Base-by-base conservation (phyloP, 2,888 invertebrate genomes). In the Cacoxenus indagator region DNA sequence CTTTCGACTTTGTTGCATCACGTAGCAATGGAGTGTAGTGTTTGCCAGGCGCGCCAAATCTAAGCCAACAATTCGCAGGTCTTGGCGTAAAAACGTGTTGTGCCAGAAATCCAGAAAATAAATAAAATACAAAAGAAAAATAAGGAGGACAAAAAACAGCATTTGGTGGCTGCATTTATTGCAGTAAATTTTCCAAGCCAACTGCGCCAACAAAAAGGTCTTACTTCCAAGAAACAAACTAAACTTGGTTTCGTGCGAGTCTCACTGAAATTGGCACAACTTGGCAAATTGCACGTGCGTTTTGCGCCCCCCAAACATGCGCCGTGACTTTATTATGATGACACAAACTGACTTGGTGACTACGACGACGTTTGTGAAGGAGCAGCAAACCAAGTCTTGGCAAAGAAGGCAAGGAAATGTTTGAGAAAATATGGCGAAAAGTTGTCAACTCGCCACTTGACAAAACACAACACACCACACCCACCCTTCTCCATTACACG, bases 241-340 rank as follows among this genome's bases (percentile, higher is more conserved):
- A 45, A 3, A 11, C 11, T 11, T 37, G 6, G 37, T 8, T 5
- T 37, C 2, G 51, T 51, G 5, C 19, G 24, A 54, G 54, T 54
- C 54, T 22, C 24, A 37, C 37, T 51, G 29, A 69, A 69, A 69
- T 67, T 54, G 69, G 62, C 71, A 71, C 66, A 71, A 69, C 69
- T 71, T 67, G 67, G 69, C 67, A 71, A 71, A 69, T 71, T 71
- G 67, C 71, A 71, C 71, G 71, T 69, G 71, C 71, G 65, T 67
- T 71, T 68, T 29, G 64, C 43, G 24, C 31, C 43, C 9, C 11
- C 64, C n/a, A 43, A 43, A 29, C 27, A 29, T n/a, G 29, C 59
- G 48, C 17, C 48, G 17, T 6, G 48, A 48, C n/a, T n/a, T n/a
- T n/a, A 37, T 37, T 37, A 37, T 37, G 37, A 37, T 37, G 14